Evolutionary conservation across 2,888 invertebrate species (phyloP), one percentile per base, ranked within the genome.

Genomic region (Pollenia griseotomentosa): DNA sequence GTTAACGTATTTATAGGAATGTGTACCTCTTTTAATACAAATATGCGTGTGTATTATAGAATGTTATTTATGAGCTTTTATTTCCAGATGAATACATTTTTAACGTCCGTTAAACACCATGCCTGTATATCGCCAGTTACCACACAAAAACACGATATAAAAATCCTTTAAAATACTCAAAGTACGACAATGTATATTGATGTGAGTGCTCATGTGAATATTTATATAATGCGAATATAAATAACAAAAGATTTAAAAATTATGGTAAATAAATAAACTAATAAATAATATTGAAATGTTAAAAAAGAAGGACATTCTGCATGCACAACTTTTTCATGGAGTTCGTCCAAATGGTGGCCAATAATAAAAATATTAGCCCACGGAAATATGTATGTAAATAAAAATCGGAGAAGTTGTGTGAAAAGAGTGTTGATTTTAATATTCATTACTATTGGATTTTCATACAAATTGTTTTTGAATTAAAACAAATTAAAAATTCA

Each of bases 71-170:
- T 83, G 78, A 42, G 86, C 63, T 84, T 79, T 78, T 86, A 80
- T 88, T 88, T 86, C 84, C 88, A 88, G 85, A 77, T 88, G 82
- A 83, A 82, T 87, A 73, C 57, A 53, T 84, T 80, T 77, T 81
- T 86, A 89, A 89, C 89, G 88, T 88, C 87, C 90, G 88, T 87
- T 83, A 83, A 84, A 86, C 57, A 87, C 51, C 48, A 68, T 66
- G 46, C 57, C 74, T 19, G 8, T 19, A n/a, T 59, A 73, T 61
- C 11, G 46, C 16, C 75, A 10, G 40, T 16, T 70, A 68, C 84
- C 74, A 19, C 66, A 83, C 16, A 55, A 33, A 46, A 19, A 12
- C 48, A 55, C 33, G 44, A 14, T 44, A 53, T 14, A 77, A 55
- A 65, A 44, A 44, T 53, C n/a, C 3, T 65, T 55, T 7, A 80